Base-by-base conservation (phyloP, 2,888 invertebrate genomes). In the Monopis laevigella region DNA sequence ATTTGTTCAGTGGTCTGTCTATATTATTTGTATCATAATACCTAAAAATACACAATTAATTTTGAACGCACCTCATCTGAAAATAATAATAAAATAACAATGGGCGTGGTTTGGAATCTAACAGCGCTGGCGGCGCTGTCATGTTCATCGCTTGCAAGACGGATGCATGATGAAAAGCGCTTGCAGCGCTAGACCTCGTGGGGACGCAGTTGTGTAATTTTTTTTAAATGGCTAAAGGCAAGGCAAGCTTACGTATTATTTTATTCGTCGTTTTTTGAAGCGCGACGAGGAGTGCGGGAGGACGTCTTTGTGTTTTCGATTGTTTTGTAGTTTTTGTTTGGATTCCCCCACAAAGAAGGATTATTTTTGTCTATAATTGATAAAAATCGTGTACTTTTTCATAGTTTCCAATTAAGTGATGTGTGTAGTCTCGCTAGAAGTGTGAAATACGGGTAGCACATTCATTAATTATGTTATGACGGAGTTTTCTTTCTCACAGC, bases 71-170 rank as follows among this genome's bases (percentile, higher is more conserved):
- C n/a, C n/a, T n/a, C n/a, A n/a, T n/a, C n/a, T n/a, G n/a, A n/a
- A n/a, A n/a, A n/a, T n/a, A n/a, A n/a, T n/a, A n/a, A n/a, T 75
- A 69, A 68, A 73, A 77, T 72, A 78, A 78, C 77, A 78, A 77
- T 75, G 67, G 72, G 70, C 53, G 69, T 40, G 63, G 58, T 62
- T 50, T 24, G 12, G 13, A 27, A n/a, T 21, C 13, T 19, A 6
- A 43, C 21, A 26, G 50, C 35, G 6, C 2, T 2, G 8, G 4
- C 42, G 63, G 67, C 64, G 55, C 45, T 63, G 19, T n/a, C 2
- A 32, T 12, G 2, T 13, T 21, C 7, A 4, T 12, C 5, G 19
- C 12, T 13, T 11, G 21, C 13, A 21, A 36, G 19, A 36, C 21
- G 36, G 12, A 6, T 21, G 21, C 10, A 10, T 19, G 12, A 5